Percentiles rank a stretch among this genome's conserved stretches.
These are phyloP conservation scores for Torymus tubicola DNA, from an alignment of 2,888 invertebrate genomes.

Conservation along the genomic window DNA sequence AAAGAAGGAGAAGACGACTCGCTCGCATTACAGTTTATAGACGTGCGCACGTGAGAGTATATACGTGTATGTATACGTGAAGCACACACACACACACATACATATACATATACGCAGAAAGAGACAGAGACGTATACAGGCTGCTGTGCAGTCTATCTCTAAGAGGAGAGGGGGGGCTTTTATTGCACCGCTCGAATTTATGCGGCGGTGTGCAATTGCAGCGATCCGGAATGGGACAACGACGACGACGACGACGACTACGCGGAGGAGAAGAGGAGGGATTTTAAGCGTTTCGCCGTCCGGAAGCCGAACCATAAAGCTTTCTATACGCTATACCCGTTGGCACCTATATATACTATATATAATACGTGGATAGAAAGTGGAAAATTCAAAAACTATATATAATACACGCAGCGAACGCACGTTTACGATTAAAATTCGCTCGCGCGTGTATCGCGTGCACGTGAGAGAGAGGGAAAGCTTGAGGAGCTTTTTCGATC, in stretches of 20 bases:
- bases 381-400: background rate
- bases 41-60: background rate
- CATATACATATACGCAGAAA: too few relatives aligned
- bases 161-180: background rate
- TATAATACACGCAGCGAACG: background rate
- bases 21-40: constrained; percentile 32
- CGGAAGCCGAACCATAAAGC: too few relatives aligned
- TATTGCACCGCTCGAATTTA: constrained; percentile 21
- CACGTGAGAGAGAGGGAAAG: too few relatives aligned
- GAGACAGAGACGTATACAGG: too few relatives aligned
- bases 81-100: background rate
- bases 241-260: too few relatives aligned
- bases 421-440: constrained; percentile 1
- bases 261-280: too few relatives aligned
- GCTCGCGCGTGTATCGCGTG: background rate
- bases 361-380: background rate
- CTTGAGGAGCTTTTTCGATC: too few relatives aligned
- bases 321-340: too few relatives aligned
- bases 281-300: too few relatives aligned
- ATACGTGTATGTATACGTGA: background rate
- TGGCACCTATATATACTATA: background rate
- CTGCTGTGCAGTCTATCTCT: too few relatives aligned
- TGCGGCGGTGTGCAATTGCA: constrained; percentile 1
- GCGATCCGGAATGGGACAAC: too few relatives aligned
- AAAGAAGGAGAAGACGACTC: constrained; percentile 19